Evolutionary conservation across 2,888 invertebrate genomes (phyloP).

Genomic region (Operophtera brumata): DNA sequence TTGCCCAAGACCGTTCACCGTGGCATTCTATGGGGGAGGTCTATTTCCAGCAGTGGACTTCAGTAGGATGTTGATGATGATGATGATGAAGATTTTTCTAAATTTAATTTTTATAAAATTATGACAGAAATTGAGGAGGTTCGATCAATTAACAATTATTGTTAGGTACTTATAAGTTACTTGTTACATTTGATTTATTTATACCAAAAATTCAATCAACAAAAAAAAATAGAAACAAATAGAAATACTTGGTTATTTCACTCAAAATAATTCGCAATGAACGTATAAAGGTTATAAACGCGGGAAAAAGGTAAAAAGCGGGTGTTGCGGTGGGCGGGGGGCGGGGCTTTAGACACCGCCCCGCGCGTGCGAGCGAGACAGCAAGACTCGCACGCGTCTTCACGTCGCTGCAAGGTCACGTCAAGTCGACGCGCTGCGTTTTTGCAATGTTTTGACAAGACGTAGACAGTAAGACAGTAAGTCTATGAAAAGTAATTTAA

Average conservation of each 20-base stretch:
- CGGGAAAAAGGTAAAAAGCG: constrained; percentile 65
- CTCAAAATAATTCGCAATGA: constrained; percentile 38
- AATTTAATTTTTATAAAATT: background rate
- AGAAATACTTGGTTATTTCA: too few species aligned
- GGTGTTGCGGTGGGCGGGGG: constrained; percentile 71
- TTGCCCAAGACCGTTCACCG: too few species aligned
- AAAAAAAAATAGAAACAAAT: constrained; percentile 12
- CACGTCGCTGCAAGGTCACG: constrained; percentile 62
- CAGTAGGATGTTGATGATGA: too few species aligned
- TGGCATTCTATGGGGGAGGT: too few species aligned
- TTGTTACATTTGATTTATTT: too few species aligned
- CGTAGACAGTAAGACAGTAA: constrained; percentile 8
- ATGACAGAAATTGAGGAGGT: too few species aligned
- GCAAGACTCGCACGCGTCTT: constrained; percentile 23
- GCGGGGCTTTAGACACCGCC: constrained; percentile 62
- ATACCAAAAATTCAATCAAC: background rate
- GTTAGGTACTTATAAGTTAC: too few species aligned
- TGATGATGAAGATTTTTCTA: too few species aligned
- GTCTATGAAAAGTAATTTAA: background rate
- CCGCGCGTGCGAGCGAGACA: constrained; percentile 60
- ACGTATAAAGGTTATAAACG: constrained; percentile 56
- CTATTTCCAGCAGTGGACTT: too few species aligned
- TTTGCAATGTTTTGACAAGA: constrained; percentile 56
- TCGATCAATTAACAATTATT: too few species aligned
- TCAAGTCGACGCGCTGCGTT: constrained; percentile 35